Evolutionary conservation across 2,113 vertebrate species (phyloP).

Genomic region (Parotia lawesii): DNA sequence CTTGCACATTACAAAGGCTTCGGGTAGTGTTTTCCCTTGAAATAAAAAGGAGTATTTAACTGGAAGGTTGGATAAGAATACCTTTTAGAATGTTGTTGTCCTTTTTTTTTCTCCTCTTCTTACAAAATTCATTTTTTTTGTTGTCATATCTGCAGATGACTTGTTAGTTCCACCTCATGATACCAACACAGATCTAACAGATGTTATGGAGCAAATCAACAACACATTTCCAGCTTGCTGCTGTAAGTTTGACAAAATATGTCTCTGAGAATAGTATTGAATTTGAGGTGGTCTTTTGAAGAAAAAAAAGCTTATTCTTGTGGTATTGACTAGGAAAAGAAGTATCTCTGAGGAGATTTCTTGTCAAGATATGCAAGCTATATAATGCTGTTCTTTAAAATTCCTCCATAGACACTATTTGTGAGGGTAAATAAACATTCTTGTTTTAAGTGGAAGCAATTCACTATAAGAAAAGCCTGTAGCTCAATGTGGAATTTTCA

Average conservation of each 20-base stretch:
- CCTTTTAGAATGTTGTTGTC: not conserved
- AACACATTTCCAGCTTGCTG: slow-evolving; percentile 90
- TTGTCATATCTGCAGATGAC: slow-evolving; percentile 74
- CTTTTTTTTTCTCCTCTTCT: not conserved
- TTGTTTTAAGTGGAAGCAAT: not conserved
- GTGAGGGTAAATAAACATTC: not conserved
- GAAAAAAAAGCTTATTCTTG: not conserved
- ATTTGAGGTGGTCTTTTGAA: not conserved
- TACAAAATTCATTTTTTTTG: not conserved
- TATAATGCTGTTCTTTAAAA: not conserved
- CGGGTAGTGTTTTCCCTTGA: not conserved
- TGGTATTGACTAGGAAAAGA: not conserved
- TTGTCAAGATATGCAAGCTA: not conserved
- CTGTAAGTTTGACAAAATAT: slow-evolving; percentile 78
- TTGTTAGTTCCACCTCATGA: slow-evolving; percentile 81
- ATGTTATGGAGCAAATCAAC: slow-evolving; percentile 97
- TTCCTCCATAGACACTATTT: not conserved
- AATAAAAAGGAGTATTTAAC: not conserved
- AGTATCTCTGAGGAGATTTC: not conserved
- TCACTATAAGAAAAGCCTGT: not conserved
- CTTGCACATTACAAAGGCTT: not conserved
- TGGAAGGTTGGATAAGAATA: not conserved
- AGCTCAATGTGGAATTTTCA: not conserved
- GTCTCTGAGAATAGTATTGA: not conserved
- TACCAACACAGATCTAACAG: slow-evolving; percentile 88